phyloP scores from a whole-genome alignment of 1,140 invertebrate species.

The Eulimnadia texana region DNA sequence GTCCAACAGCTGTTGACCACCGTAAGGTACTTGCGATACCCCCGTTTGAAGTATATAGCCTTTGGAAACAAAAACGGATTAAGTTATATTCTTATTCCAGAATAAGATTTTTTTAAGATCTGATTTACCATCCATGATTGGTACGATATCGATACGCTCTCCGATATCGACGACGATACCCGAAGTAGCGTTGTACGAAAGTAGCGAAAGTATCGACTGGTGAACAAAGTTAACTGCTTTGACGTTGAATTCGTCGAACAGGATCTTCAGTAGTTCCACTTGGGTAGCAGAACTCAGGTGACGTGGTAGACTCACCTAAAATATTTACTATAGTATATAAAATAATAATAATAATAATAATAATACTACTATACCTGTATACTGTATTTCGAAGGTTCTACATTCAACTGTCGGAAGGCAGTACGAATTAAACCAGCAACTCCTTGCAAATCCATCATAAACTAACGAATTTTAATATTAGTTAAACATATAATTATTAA shows the following conservation, averaged over 20 bases:
- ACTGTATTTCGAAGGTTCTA: constrained; percentile 31
- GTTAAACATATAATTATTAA: background rate
- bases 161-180: constrained; percentile 49
- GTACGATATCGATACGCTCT: constrained; percentile 43
- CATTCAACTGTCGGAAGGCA: constrained; percentile 33
- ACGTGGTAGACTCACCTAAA: constrained; percentile 33
- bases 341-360: background rate
- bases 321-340: too few species aligned
- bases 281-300: constrained; percentile 32
- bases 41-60: constrained; percentile 35
- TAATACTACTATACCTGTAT: constrained; percentile 15
- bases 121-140: constrained; percentile 44
- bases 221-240: constrained; percentile 35
- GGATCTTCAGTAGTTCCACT: constrained; percentile 28
- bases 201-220: constrained; percentile 43
- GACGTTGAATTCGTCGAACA: constrained; percentile 29
- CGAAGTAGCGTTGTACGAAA: constrained; percentile 44
- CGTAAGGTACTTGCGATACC: constrained; percentile 36
- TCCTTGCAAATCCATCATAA: constrained; percentile 29
- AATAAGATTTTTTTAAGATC: too few species aligned
- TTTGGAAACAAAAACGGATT: too few species aligned
- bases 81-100: too few species aligned
- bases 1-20: constrained; percentile 37
- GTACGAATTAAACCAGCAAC: constrained; percentile 33
- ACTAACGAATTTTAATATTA: constrained; percentile 22